Base-by-base conservation (phyloP, 2,113 vertebrate genomes). In the Struthio camelus region DNA sequence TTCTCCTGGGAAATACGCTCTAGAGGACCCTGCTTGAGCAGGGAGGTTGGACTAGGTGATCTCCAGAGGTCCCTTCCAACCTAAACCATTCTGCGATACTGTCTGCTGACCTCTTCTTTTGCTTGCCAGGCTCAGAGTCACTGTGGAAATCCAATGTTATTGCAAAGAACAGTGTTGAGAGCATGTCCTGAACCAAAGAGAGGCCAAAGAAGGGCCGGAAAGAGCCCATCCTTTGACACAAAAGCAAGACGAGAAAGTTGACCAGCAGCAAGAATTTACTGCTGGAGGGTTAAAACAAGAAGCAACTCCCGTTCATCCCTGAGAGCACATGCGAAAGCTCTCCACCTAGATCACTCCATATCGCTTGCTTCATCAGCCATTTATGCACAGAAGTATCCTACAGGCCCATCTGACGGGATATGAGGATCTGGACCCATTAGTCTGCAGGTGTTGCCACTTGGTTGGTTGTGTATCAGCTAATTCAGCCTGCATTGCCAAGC, bases 401-500 rank as follows among this genome's bases (percentile, higher is more conserved):
- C 40, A 79, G 85, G 36, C 11, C 48, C 17, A 2, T 10, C 80
- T 30, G 64, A 72, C 80, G 87, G 58, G 61, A 72, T 67, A 2
- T 59, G 77, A 59, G 65, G 75, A 48, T 56, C 87, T 58, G 82
- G 80, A 94, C 77, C 84, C 92, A 76, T 80, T 72, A 94, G 80
- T 69, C 80, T 95, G 75, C 42, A 96, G 80, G 87, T 89, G 58
- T 90, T 97, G 70, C 88, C 80, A 48, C 86, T 94, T 0, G 3
- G n/a, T 75, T 80, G 53, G 48, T 89, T 70, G 76, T 44, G 42
- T 89, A 77, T 48, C 92, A 86, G 85, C 85, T 86, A 95, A 93
- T 91, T 91, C 61, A 42, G 75, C 75, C 80, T 82, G 80, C 69
- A 53, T 67, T 73, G 85, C 95, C 88, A 92, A 87, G 71, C 53